These are phyloP conservation scores for Enteromius paludinosus DNA, from an alignment of 2,797 vertebrate species.

Conservation along the genomic window DNA sequence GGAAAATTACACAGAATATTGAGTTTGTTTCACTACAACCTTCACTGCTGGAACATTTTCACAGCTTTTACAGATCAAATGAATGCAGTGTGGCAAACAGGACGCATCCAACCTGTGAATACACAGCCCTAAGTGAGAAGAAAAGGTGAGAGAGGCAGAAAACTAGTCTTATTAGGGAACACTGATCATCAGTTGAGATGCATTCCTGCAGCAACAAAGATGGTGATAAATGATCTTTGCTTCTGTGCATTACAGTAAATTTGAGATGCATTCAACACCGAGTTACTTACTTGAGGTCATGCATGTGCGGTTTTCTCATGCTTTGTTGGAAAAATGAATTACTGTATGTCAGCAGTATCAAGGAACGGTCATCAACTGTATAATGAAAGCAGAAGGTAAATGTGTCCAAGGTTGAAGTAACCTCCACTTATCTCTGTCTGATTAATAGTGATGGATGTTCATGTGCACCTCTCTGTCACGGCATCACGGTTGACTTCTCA, in stretches of 20 bases:
- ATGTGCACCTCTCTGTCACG: neutral
- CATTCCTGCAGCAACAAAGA: neutral
- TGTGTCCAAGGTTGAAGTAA: slow-evolving; percentile 5
- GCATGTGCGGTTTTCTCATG: neutral
- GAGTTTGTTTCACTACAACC: too few relatives aligned
- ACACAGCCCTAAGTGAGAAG: neutral
- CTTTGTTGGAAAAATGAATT: neutral
- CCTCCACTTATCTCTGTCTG: neutral
- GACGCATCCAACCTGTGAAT: slow-evolving; percentile 3
- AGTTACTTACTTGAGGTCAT: neutral
- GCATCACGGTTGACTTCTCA: neutral
- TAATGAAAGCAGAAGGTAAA: slow-evolving; percentile 13
- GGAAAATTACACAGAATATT: neutral
- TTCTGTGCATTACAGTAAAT: neutral
- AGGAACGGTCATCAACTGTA: neutral
- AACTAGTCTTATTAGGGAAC: neutral
- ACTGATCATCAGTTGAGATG: neutral
- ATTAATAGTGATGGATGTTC: slow-evolving; percentile 19
- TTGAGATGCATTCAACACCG: neutral
- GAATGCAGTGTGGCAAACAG: neutral
- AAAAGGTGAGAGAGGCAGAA: neutral
- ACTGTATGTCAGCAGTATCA: neutral
- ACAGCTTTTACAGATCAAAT: neutral
- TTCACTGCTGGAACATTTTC: neutral
- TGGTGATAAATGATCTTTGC: neutral